A percentile compares a stretch with the other conserved stretches of the same genome.
These are phyloP conservation scores for Dicrurus megarhynchus DNA, from an alignment of 2,113 vertebrate genomes.

Conservation along the genomic window DNA sequence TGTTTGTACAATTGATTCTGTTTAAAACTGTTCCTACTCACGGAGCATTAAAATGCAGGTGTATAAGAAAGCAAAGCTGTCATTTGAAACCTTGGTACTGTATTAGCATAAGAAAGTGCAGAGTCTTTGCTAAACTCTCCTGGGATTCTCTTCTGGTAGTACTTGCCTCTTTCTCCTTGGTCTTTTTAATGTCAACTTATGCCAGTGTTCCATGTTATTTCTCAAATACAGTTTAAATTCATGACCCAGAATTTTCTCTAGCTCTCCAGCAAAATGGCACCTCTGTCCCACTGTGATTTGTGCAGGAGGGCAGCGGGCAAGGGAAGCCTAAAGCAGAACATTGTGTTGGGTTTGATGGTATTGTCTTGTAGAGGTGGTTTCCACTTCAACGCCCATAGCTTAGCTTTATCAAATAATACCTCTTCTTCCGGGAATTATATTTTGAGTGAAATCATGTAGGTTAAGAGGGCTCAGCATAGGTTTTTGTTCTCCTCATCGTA, in stretches of 20 bases:
- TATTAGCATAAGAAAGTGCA: neutral
- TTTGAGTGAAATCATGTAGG: neutral
- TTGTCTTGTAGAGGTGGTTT: neutral
- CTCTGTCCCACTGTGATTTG: accelerated
- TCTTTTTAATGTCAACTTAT: neutral
- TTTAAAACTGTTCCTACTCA: neutral
- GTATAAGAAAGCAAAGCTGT: neutral
- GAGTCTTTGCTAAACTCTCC: neutral
- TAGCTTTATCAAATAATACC: neutral
- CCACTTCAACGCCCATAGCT: neutral
- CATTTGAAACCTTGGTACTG: neutral
- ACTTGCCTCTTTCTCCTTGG: neutral
- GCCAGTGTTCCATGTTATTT: neutral
- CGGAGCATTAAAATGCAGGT: neutral
- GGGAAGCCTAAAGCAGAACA: accelerated
- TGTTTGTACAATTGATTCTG: neutral
- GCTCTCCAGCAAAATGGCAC: neutral
- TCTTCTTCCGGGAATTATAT: neutral
- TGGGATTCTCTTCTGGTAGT: neutral
- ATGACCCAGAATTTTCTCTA: neutral
- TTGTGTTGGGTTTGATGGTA: neutral
- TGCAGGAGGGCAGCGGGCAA: neutral
- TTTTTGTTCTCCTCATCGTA: neutral
- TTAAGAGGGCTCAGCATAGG: neutral
- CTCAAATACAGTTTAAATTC: neutral